Conservation (phyloP, 2,888 invertebrate species). For the Apodemia hepburni region DNA sequence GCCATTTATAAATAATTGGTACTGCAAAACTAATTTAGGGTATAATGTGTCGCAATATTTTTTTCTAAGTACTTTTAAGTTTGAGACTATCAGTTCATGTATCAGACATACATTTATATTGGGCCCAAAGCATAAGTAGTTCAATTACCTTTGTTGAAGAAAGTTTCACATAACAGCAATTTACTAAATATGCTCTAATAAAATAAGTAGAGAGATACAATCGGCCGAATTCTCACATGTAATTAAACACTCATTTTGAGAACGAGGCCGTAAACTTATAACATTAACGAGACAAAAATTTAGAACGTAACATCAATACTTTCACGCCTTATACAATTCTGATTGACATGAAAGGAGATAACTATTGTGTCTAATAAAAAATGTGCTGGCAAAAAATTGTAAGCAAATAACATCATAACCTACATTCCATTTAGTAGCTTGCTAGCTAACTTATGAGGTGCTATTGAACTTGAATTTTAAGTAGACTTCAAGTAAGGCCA, state of each 20-base stretch:
- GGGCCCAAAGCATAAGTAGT: too few relatives aligned
- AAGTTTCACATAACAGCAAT: too few relatives aligned
- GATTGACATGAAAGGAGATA: constrained; percentile 75
- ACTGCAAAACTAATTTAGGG: too few relatives aligned
- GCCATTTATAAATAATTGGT: too few relatives aligned
- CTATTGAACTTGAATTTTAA: constrained; percentile 72
- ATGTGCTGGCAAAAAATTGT: constrained; percentile 65
- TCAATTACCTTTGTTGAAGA: too few relatives aligned
- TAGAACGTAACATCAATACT: constrained; percentile 70
- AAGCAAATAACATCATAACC: constrained; percentile 77
- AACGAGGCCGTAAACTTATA: constrained; percentile 40
- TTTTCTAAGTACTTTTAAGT: too few relatives aligned
- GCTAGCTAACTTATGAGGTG: constrained; percentile 46
- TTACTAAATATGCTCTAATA: constrained; percentile 2
- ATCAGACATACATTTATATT: too few relatives aligned
- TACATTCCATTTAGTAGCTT: constrained; percentile 68
- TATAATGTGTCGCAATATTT: too few relatives aligned
- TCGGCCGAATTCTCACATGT: constrained; percentile 20
- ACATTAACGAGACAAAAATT: constrained; percentile 50
- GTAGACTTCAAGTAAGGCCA: constrained; percentile 62
- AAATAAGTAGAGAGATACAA: neutral
- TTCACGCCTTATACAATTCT: constrained; percentile 72
- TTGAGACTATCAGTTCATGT: too few relatives aligned
- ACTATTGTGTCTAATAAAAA: constrained; percentile 72
- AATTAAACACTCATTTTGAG: constrained; percentile 42